phyloP scores from a whole-genome alignment of 2,888 invertebrate genomes.

The Diadromus collaris region DNA sequence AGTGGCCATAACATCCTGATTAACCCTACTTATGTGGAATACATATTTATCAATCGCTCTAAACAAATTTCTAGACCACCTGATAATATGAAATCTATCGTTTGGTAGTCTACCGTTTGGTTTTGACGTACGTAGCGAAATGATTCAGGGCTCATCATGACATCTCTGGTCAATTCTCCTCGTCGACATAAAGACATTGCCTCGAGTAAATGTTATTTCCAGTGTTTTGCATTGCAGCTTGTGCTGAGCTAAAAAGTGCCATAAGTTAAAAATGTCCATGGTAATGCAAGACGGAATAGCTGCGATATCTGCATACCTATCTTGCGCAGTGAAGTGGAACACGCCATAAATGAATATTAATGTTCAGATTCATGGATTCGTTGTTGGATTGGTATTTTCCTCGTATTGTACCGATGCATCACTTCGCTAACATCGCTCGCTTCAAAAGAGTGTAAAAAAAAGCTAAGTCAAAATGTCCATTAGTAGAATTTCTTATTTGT shows the following conservation, averaged over 20 bases:
- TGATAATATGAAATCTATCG: too few species aligned
- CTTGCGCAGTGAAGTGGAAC: not conserved
- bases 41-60: too few species aligned
- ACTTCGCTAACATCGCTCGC: not conserved
- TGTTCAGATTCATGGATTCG: not conserved
- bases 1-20: too few species aligned
- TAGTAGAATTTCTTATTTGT: not conserved
- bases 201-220: not conserved
- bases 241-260: not conserved
- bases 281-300: not conserved
- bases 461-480: not conserved
- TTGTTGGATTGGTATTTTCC: not conserved
- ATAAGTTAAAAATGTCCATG: not conserved
- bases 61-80: too few species aligned
- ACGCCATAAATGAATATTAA: not conserved
- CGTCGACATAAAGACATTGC: not conserved
- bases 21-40: too few species aligned
- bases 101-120: too few species aligned
- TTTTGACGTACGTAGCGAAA: too few species aligned
- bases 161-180: too few species aligned
- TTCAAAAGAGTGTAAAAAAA: not conserved
- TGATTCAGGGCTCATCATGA: too few species aligned
- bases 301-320: not conserved
- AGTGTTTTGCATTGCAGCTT: not conserved
- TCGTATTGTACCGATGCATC: not conserved